phyloP scores from a whole-genome alignment of 2,888 invertebrate species.

The Tupiocoris notatus region DNA sequence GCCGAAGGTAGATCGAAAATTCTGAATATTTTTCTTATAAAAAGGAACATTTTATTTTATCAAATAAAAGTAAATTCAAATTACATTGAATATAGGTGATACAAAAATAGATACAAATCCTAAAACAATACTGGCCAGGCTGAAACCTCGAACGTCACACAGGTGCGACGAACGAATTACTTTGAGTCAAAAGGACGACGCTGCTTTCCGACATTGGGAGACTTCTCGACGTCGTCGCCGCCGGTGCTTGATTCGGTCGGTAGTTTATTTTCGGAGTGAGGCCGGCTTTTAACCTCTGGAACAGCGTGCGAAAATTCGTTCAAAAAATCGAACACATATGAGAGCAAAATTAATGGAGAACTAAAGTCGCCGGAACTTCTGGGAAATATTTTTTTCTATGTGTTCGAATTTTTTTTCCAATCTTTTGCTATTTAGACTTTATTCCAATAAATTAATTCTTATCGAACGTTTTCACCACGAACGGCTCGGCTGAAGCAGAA shows the following conservation, averaged over 20 bases:
- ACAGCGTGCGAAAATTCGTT: no score
- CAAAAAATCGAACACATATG: no score
- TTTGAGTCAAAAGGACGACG: constrained; percentile 53
- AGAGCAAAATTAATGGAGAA: no score
- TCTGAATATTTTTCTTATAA: no score
- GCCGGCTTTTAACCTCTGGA: constrained; percentile 49
- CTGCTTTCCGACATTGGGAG: constrained; percentile 59
- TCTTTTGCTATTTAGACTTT: no score
- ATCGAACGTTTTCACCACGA: no score
- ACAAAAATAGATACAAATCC: background rate
- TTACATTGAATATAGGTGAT: background rate
- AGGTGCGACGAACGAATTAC: background rate
- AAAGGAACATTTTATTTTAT: background rate
- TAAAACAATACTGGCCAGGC: background rate
- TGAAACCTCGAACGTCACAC: background rate
- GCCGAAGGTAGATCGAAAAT: no score
- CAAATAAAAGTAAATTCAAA: background rate
- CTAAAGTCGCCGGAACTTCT: no score
- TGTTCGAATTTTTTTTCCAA: no score
- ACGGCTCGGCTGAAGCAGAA: no score
- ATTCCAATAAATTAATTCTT: no score
- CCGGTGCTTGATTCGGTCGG: background rate
- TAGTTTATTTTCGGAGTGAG: constrained; percentile 56
- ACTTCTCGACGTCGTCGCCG: constrained; percentile 51
- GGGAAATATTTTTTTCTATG: no score